Conservation (phyloP, 1,140 invertebrate species). For the Samia ricini region DNA sequence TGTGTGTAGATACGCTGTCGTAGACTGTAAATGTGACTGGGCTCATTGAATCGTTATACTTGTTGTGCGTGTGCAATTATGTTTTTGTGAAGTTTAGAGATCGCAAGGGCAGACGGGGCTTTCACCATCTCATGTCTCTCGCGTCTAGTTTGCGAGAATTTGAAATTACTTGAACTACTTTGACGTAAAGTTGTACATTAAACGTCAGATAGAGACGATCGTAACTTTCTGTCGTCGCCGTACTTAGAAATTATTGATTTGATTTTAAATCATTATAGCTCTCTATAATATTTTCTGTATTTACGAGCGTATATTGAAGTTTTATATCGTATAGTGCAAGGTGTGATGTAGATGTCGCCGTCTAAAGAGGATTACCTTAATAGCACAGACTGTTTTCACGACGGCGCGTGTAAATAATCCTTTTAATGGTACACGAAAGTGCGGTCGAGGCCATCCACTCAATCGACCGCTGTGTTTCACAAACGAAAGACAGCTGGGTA, state of each 20-base stretch:
- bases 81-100: slow-evolving; percentile 62
- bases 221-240: slow-evolving; percentile 50
- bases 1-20: slow-evolving; percentile 26
- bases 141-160: slow-evolving; percentile 29
- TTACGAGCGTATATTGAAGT: not conserved
- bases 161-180: slow-evolving; percentile 43
- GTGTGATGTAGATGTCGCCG: slow-evolving; percentile 15
- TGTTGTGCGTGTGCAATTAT: slow-evolving; percentile 60
- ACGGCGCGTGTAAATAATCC: slow-evolving; percentile 26
- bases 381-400: slow-evolving; percentile 29
- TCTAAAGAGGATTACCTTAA: slow-evolving; percentile 39
- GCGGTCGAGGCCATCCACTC: slow-evolving; percentile 30
- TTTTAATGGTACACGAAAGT: slow-evolving; percentile 36
- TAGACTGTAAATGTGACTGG: slow-evolving; percentile 41
- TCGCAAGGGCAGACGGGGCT: slow-evolving; percentile 68
- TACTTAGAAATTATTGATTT: slow-evolving; percentile 58
- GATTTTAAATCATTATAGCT: slow-evolving; percentile 33
- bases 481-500: slow-evolving; percentile 31
- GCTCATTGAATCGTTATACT: slow-evolving; percentile 59
- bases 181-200: slow-evolving; percentile 46
- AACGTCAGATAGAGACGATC: slow-evolving; percentile 14
- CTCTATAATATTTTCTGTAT: not conserved
- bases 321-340: not conserved
- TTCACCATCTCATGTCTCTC: slow-evolving; percentile 56
- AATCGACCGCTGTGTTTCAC: slow-evolving; percentile 33